Base-by-base conservation (phyloP, 2,888 invertebrate genomes). In the Mellilla xanthometata region DNA sequence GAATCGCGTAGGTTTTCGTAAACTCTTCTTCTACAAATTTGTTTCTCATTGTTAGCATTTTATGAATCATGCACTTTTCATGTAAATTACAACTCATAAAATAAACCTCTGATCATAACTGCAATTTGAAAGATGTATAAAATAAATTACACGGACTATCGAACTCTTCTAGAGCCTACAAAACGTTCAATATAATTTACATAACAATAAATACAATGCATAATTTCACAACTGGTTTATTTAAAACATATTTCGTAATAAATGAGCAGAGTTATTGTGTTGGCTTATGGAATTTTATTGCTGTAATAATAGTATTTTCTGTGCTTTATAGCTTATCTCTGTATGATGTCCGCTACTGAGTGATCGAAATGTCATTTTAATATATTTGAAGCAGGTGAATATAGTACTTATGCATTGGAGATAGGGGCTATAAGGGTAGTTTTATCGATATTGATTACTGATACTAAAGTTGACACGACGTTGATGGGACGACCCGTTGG, bases 341-440 rank as follows among this genome's bases (percentile, higher is more conserved):
- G 68, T 71, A 52, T 68, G 73, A 47, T 30, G 58, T 62, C 65
- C 49, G 68, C 77, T 74, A 70, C 76, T 55, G 76, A 71, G 24
- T 64, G 62, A 71, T 68, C 39, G 56, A 60, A 70, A 58, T 54
- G 65, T 60, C 61, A 58, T 67, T 60, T 44, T 64, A 60, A 62
- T 58, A 60, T 59, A 59, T 44, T 58, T n/a, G n/a, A 59, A 63
- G 63, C 41, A 10, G 58, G 35, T 54, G 45, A 50, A 59, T 56
- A 54, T 57, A 49, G 33, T 32, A 36, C 33, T 39, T 35, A 39
- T 46, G 11, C n/a, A n/a, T n/a, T n/a, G n/a, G n/a, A n/a, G n/a
- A n/a, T n/a, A n/a, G n/a, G n/a, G n/a, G n/a, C n/a, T n/a, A n/a
- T n/a, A n/a, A n/a, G n/a, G n/a, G n/a, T n/a, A n/a, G n/a, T n/a